Conservation (phyloP, 2,888 invertebrate genomes). For the Cetonia aurata region DNA sequence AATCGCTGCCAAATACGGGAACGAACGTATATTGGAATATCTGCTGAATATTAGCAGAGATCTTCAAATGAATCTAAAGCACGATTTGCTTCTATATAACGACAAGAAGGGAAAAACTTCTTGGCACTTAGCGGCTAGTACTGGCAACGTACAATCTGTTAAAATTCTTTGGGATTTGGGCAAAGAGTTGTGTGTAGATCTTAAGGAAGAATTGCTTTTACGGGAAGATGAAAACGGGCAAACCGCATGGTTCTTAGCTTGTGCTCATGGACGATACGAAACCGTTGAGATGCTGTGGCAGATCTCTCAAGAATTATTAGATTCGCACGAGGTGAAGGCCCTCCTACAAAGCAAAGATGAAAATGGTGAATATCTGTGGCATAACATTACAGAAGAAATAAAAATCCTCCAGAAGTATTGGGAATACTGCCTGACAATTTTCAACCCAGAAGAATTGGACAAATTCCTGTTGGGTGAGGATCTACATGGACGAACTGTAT, state of each 20-base stretch:
- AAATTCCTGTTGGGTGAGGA: too few relatives aligned
- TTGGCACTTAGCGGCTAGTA: neutral
- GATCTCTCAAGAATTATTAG: too few relatives aligned
- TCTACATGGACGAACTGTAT: too few relatives aligned
- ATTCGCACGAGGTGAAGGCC: too few relatives aligned
- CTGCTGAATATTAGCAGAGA: neutral
- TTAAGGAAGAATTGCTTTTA: slow-evolving; percentile 9
- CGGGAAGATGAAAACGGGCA: neutral
- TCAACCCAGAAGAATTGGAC: too few relatives aligned
- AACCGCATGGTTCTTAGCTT: neutral
- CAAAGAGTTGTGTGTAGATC: neutral
- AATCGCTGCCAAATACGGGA: neutral
- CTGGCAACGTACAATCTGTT: neutral
- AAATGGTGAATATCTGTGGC: too few relatives aligned
- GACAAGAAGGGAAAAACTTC: neutral
- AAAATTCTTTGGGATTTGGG: neutral
- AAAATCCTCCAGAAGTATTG: too few relatives aligned
- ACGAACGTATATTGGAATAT: neutral
- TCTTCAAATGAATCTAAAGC: neutral
- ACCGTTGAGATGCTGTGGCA: too few relatives aligned
- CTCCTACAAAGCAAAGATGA: too few relatives aligned
- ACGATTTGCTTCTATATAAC: neutral
- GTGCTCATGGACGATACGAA: neutral
- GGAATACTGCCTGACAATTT: too few relatives aligned
- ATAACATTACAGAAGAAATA: too few relatives aligned